Conservation (phyloP, 2,888 invertebrate genomes). For the Tenthredo notha region DNA sequence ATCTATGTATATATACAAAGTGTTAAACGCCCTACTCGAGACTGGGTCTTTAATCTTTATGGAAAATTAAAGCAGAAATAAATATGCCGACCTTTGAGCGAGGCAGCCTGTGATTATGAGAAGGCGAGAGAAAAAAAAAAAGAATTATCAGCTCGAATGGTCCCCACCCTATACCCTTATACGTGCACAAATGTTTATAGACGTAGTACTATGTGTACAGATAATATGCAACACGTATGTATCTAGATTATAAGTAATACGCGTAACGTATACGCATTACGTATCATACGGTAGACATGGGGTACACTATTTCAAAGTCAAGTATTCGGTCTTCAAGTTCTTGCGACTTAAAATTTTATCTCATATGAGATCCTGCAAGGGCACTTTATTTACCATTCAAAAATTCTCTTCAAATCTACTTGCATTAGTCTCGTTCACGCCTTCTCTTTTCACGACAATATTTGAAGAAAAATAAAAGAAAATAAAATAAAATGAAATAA, state of each 20-base stretch:
- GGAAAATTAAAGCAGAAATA: slow-evolving; percentile 53
- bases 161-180: not conserved
- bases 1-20: slow-evolving; percentile 3
- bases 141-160: slow-evolving; percentile 44
- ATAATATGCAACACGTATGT: not conserved
- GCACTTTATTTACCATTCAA: slow-evolving; percentile 1
- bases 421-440: not conserved
- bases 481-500: not conserved
- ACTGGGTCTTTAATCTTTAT: slow-evolving; percentile 52
- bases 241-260: not conserved
- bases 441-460: not conserved
- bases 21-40: slow-evolving; percentile 50
- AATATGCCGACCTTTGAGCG: slow-evolving; percentile 51
- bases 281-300: not conserved
- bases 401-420: not conserved
- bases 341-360: not conserved
- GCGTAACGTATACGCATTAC: not conserved
- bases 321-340: not conserved
- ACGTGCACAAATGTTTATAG: slow-evolving; percentile 14
- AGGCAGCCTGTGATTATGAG: slow-evolving; percentile 44
- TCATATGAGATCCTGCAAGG: not conserved
- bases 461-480: not conserved
- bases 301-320: not conserved
- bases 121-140: slow-evolving; percentile 25
- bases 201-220: not conserved